These are phyloP conservation scores for Nymphalis urticae DNA, from an alignment of 2,888 invertebrate species.

Conservation along the genomic window DNA sequence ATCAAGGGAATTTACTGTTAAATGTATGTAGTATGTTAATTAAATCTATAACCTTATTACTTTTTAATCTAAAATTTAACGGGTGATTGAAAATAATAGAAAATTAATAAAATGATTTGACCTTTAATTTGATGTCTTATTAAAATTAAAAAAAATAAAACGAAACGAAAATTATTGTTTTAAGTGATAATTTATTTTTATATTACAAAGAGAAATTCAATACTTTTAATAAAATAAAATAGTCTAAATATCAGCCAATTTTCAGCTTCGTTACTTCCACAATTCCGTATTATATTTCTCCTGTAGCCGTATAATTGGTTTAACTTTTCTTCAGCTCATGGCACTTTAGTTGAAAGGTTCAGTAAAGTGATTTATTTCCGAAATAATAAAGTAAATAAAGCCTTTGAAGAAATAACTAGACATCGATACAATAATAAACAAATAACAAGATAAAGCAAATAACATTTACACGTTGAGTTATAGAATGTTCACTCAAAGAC, in stretches of 20 bases:
- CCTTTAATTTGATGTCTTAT: too few relatives aligned
- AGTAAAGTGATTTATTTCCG: constrained; percentile 58
- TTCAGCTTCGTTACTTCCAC: constrained; percentile 39
- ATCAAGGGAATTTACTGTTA: too few relatives aligned
- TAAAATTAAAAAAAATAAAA: too few relatives aligned
- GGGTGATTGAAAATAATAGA: too few relatives aligned
- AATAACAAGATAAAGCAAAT: too few relatives aligned
- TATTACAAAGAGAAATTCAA: constrained; percentile 18
- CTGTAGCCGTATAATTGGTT: constrained; percentile 56
- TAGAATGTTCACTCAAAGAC: too few relatives aligned
- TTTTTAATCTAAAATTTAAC: background rate
- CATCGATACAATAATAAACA: constrained; percentile 1
- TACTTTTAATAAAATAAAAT: constrained; percentile 25
- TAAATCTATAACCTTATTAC: too few relatives aligned
- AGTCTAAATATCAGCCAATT: constrained; percentile 37
- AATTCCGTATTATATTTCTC: constrained; percentile 44
- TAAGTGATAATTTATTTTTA: background rate
- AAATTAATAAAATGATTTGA: too few relatives aligned
- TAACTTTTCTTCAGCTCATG: constrained; percentile 55
- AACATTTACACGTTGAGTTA: too few relatives aligned
- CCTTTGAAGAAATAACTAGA: constrained; percentile 38
- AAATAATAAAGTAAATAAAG: constrained; percentile 49
- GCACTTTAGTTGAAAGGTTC: constrained; percentile 64
- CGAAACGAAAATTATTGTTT: background rate
- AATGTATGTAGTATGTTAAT: background rate